These are phyloP conservation scores for Polyommatus iphigenia DNA, from an alignment of 2,888 invertebrate species.

Conservation along the genomic window DNA sequence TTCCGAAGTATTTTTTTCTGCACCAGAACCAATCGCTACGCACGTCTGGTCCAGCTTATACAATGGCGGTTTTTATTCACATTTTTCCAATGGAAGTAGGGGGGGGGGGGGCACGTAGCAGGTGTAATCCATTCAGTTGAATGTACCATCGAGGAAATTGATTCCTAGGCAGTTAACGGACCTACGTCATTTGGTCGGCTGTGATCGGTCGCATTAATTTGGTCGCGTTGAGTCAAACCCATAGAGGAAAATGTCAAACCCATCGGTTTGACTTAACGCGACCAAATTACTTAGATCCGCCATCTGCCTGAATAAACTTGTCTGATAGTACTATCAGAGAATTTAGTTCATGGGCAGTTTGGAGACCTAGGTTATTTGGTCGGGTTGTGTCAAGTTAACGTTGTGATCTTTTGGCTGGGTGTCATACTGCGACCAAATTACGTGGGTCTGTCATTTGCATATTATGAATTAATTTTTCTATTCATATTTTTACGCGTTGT, in stretches of 20 bases:
- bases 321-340: background rate
- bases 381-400: no score
- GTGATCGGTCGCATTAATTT: no score
- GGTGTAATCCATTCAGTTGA: conserved; percentile 22
- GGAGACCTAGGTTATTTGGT: no score
- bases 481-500: no score
- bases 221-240: no score
- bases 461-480: background rate
- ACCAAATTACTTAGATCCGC: no score
- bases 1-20: background rate
- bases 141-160: background rate
- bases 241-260: no score
- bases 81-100: conserved; percentile 38
- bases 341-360: no score
- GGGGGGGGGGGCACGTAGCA: conserved; percentile 51
- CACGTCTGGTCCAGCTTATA: conserved; percentile 24
- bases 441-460: background rate
- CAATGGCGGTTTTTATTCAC: conserved; percentile 37
- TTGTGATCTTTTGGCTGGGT: no score
- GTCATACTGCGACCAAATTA: background rate
- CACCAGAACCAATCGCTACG: conserved; percentile 24
- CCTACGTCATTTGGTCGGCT: no score
- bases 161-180: background rate
- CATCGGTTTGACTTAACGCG: background rate
- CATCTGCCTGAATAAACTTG: no score